Evolutionary conservation across 2,113 vertebrate genomes (phyloP), one percentile per base, ranked within the genome.

Genomic region (Dicrurus megarhynchus): DNA sequence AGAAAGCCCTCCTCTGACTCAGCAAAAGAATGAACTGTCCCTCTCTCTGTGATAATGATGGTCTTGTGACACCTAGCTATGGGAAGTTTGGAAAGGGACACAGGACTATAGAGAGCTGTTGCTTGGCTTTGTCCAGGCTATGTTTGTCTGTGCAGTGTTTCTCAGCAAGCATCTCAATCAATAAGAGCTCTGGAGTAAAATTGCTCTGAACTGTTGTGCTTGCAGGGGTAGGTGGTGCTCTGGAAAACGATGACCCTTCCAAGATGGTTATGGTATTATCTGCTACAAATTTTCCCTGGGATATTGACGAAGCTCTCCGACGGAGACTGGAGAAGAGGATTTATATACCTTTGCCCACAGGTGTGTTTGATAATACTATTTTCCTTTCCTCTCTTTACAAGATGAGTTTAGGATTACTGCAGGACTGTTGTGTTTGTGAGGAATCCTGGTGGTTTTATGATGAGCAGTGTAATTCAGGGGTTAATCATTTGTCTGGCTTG

Each of bases 221-320:
- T 90, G 11, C 65, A 98, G 98, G 98, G 65, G 98, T 98, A 68
- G 98, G 98, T 90, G 98, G 98, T 89, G 97, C 98, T 57, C 92
- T 98, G 81, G 98, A 98, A 96, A 98, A 98, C 7, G 98, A 98
- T 53, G 98, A 98, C 79, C 98, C 98, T 87, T 98, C 97, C 74
- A 98, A 98, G 94, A 98, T 98, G 98, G 98, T 98, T 64, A 98
- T 98, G 98, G 98, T 98, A 30, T 91, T 98, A 95, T 98, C 98
- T 57, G 98, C 98, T 61, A 98, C 98, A 61, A 98, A 98, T 96
- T 98, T 98, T 94, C 98, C 98, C 1, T 98, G 98, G 98, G 98
- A 98, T 94, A 98, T 98, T 3, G 98, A 98, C 24, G 98, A 98
- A 96, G 98, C 98, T 91, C 96, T 98, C 82, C 85, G 98, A 49